A percentile compares a stretch with the other conserved stretches of the same genome.
phyloP scores from a whole-genome alignment of 1,140 invertebrate species.

The Pogonognathellus flavescens region DNA sequence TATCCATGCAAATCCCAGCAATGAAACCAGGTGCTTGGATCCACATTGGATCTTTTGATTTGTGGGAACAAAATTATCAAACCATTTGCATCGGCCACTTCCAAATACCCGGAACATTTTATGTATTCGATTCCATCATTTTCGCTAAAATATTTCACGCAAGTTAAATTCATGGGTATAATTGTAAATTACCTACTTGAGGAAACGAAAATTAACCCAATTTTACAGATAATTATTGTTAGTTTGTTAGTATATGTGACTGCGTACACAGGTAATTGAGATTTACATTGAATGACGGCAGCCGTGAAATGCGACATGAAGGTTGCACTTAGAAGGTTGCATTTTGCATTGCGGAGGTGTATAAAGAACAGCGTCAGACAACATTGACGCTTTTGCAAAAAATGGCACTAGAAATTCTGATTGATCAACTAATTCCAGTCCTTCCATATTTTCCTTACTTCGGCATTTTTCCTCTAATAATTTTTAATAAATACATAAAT shows the following conservation, averaged over 20 bases:
- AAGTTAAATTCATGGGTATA: slow-evolving; percentile 7
- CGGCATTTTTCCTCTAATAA: slow-evolving; percentile 3
- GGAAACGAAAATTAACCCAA: no score
- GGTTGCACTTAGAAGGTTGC: slow-evolving; percentile 48
- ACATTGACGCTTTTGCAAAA: slow-evolving; percentile 42
- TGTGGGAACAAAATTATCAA: slow-evolving; percentile 57
- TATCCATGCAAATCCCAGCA: slow-evolving; percentile 58
- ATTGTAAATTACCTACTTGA: no score
- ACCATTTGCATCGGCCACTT: slow-evolving; percentile 55
- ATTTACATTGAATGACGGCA: slow-evolving; percentile 60
- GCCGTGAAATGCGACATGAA: slow-evolving; percentile 56
- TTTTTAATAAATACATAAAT: neutral
- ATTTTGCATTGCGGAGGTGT: slow-evolving; percentile 54
- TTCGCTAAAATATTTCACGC: no score
- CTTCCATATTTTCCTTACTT: slow-evolving; percentile 16
- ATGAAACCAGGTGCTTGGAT: slow-evolving; percentile 44
- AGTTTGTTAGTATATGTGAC: neutral
- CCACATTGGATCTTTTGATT: slow-evolving; percentile 40
- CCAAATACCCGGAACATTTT: slow-evolving; percentile 58
- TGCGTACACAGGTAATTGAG: neutral
- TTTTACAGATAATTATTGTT: no score
- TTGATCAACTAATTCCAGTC: slow-evolving; percentile 52
- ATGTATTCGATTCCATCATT: slow-evolving; percentile 59
- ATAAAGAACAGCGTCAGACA: slow-evolving; percentile 53
- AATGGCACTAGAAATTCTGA: slow-evolving; percentile 53